A percentile compares a stretch with the other conserved stretches of the same genome.
These are phyloP conservation scores for Perdita meconis DNA, from an alignment of 2,888 invertebrate genomes.

Conservation along the genomic window DNA sequence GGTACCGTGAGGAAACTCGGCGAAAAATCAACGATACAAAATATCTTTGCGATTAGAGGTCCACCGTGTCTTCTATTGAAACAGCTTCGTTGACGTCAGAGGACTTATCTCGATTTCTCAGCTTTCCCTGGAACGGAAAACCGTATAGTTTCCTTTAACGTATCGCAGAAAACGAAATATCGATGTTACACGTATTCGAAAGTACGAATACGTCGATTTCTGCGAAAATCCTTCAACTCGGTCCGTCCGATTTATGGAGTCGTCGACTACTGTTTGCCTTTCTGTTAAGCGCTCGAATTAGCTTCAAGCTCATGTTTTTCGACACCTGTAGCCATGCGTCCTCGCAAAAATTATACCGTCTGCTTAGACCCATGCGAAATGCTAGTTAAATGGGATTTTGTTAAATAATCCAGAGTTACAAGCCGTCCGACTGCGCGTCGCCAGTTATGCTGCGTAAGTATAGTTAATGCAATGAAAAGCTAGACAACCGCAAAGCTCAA, in stretches of 20 bases:
- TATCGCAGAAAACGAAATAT: background rate
- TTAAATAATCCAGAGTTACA: background rate
- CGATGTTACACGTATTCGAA: background rate
- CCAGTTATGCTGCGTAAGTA: background rate
- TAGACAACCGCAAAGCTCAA: background rate
- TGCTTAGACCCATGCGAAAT: background rate
- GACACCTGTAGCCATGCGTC: too few relatives aligned
- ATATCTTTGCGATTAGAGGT: background rate
- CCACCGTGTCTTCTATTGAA: background rate
- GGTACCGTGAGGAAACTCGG: background rate
- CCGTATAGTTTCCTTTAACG: too few relatives aligned
- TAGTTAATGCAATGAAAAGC: slow-evolving; percentile 1
- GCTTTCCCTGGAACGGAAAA: background rate
- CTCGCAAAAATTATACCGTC: background rate
- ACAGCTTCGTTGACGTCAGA: slow-evolving; percentile 5
- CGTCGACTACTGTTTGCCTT: slow-evolving; percentile 7
- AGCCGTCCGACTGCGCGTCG: too few relatives aligned
- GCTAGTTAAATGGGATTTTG: background rate
- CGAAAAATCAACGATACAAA: background rate
- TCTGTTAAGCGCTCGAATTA: background rate
- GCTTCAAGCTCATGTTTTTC: background rate
- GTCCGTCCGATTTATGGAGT: slow-evolving; percentile 1
- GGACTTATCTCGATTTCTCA: background rate
- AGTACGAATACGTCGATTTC: background rate
- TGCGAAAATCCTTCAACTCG: background rate